Conservation (phyloP, 2,888 invertebrate genomes). For the Torymus auratus region DNA sequence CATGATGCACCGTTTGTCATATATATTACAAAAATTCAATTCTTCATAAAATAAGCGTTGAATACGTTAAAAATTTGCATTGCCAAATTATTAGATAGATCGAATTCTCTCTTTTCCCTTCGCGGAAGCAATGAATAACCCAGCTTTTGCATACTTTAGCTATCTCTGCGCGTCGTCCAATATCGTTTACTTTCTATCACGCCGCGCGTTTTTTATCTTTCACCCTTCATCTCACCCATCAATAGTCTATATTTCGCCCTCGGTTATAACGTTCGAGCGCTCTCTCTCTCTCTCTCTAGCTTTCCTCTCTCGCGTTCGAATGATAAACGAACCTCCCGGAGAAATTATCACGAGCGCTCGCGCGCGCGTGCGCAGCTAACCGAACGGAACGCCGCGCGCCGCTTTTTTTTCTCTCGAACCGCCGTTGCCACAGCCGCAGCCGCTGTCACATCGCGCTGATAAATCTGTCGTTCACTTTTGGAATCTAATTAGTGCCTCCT, state of each 20-base stretch:
- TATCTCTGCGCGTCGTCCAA: too few species aligned
- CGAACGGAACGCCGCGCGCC: slow-evolving; percentile 27
- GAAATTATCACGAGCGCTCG: slow-evolving; percentile 51
- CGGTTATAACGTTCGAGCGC: background rate
- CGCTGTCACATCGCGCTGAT: slow-evolving; percentile 57
- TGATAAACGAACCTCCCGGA: slow-evolving; percentile 54
- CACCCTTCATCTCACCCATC: background rate
- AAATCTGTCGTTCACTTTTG: slow-evolving; percentile 60
- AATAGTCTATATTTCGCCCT: slow-evolving; percentile 6
- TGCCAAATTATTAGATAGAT: too few species aligned
- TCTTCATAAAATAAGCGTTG: too few species aligned
- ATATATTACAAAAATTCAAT: too few species aligned
- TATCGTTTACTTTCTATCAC: too few species aligned
- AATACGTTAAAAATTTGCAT: too few species aligned
- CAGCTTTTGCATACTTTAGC: too few species aligned
- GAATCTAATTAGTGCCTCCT: slow-evolving; percentile 57
- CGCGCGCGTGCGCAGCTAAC: slow-evolving; percentile 46
- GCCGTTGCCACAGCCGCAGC: background rate
- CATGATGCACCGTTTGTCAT: too few species aligned
- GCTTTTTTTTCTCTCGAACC: slow-evolving; percentile 10
- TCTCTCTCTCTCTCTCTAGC: background rate
- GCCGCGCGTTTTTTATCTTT: too few species aligned
- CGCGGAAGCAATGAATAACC: too few species aligned
- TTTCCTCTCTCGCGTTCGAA: slow-evolving; percentile 34
- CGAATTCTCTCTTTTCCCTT: too few species aligned